These are phyloP conservation scores for Zaprionus nigranus DNA, from an alignment of 1,140 invertebrate genomes.

Conservation along the genomic window DNA sequence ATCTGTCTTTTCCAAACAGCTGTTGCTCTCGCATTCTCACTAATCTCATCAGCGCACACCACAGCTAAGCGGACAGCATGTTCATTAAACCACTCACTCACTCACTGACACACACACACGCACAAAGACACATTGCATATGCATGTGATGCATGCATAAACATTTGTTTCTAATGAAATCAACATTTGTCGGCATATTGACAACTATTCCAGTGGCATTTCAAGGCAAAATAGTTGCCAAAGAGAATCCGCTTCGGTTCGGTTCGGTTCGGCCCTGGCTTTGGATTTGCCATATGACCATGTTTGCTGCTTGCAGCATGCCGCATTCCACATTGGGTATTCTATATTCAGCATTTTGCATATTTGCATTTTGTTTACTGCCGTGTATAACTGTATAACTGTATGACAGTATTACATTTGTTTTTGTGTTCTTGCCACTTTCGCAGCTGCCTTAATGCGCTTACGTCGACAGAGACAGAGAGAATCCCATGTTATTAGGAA, in stretches of 20 bases:
- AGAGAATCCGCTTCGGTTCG: slow-evolving; percentile 34
- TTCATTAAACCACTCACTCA: slow-evolving; percentile 35
- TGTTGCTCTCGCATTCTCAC: slow-evolving; percentile 11
- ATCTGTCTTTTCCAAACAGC: not conserved
- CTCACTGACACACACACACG: not conserved
- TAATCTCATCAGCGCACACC: slow-evolving; percentile 45
- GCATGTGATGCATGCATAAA: not conserved
- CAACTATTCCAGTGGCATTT: slow-evolving; percentile 40
- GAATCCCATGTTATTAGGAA: slow-evolving; percentile 23
- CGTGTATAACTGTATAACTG: slow-evolving; percentile 29
- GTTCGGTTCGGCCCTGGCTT: not conserved
- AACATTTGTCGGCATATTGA: slow-evolving; percentile 55
- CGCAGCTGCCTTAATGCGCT: slow-evolving; percentile 57
- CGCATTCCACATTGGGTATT: not conserved
- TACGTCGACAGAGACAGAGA: slow-evolving; percentile 15
- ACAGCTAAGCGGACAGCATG: slow-evolving; percentile 18
- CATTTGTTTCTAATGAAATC: slow-evolving; percentile 49
- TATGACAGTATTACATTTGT: slow-evolving; percentile 41
- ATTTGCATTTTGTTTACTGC: slow-evolving; percentile 77
- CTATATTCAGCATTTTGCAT: slow-evolving; percentile 28
- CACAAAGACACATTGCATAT: not conserved
- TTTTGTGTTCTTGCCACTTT: slow-evolving; percentile 27
- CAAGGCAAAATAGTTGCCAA: slow-evolving; percentile 24
- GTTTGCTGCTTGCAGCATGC: slow-evolving; percentile 3
- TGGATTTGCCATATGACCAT: slow-evolving; percentile 2